Conservation (phyloP, 1,140 invertebrate species). For the Aporrectodea caliginosa region DNA sequence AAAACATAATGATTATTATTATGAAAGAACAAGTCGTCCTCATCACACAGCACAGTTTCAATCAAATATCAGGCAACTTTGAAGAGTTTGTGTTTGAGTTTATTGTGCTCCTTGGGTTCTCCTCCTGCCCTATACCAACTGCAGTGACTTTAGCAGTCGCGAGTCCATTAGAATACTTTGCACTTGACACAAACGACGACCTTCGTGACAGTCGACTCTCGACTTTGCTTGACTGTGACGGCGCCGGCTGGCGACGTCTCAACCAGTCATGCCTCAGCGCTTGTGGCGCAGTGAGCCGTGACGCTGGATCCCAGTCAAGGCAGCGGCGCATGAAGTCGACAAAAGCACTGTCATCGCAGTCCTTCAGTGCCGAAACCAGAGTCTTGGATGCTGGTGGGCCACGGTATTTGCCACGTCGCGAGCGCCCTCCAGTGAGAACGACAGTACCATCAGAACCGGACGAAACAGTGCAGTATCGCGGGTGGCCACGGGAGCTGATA, state of each 20-base stretch:
- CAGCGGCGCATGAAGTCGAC: constrained; percentile 93
- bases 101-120: too few species aligned
- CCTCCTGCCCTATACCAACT: too few species aligned
- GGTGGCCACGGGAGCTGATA: constrained; percentile 77
- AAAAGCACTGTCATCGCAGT: constrained; percentile 89
- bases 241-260: constrained; percentile 79
- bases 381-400: constrained; percentile 90
- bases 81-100: too few species aligned
- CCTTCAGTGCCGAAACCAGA: constrained; percentile 81
- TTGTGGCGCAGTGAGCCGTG: constrained; percentile 82
- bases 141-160: too few species aligned
- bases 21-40: too few species aligned
- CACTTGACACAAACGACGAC: too few species aligned
- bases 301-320: constrained; percentile 91
- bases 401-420: constrained; percentile 85
- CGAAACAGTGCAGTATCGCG: constrained; percentile 87
- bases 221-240: too few species aligned
- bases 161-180: too few species aligned
- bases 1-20: too few species aligned
- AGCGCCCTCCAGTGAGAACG: constrained; percentile 78
- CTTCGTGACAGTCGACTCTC: too few species aligned
- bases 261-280: constrained; percentile 95
- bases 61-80: too few species aligned
- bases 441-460: constrained; percentile 82
- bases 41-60: too few species aligned